A percentile compares a stretch with the other conserved stretches of the same genome.
These are phyloP conservation scores for Caenorhabditis sp. DNA, from an alignment of 2,888 invertebrate species.

Conservation along the genomic window DNA sequence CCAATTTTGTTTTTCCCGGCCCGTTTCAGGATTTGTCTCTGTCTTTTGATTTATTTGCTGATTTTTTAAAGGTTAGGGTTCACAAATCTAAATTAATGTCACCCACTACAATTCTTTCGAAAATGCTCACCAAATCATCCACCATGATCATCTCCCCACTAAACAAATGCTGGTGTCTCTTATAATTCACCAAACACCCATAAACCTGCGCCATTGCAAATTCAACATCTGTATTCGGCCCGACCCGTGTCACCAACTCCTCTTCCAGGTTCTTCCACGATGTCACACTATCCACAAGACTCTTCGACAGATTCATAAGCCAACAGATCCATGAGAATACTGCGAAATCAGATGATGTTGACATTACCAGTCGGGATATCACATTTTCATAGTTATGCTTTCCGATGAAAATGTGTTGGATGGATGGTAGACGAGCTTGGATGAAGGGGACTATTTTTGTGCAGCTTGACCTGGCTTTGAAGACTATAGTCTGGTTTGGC, in stretches of 20 bases:
- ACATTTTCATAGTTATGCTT: conserved; percentile 26
- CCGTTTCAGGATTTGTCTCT: no score
- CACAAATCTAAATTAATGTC: no score
- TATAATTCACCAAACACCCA: conserved; percentile 31
- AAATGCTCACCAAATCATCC: conserved; percentile 40
- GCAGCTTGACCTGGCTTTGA: conserved; percentile 33
- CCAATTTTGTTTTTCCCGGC: no score
- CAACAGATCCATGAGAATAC: conserved; percentile 29
- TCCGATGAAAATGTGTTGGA: conserved; percentile 42
- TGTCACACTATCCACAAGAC: conserved; percentile 13
- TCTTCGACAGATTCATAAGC: conserved; percentile 7
- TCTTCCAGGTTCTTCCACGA: conserved; percentile 35
- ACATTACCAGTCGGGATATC: conserved; percentile 26
- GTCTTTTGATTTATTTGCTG: no score
- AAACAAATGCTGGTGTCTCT: conserved; percentile 35
- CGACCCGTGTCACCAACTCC: conserved; percentile 32
- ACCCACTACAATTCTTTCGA: no score
- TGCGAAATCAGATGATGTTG: conserved; percentile 18
- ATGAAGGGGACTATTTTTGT: conserved; percentile 44
- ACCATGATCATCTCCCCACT: conserved; percentile 26
- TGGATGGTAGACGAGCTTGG: conserved; percentile 28
- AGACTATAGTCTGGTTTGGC: conserved; percentile 32
- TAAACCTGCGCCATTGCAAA: conserved; percentile 42
- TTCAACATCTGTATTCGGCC: conserved; percentile 34
- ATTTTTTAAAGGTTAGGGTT: no score